These are phyloP conservation scores for Boloria euphrosyne DNA, from an alignment of 2,888 invertebrate genomes.

Conservation along the genomic window DNA sequence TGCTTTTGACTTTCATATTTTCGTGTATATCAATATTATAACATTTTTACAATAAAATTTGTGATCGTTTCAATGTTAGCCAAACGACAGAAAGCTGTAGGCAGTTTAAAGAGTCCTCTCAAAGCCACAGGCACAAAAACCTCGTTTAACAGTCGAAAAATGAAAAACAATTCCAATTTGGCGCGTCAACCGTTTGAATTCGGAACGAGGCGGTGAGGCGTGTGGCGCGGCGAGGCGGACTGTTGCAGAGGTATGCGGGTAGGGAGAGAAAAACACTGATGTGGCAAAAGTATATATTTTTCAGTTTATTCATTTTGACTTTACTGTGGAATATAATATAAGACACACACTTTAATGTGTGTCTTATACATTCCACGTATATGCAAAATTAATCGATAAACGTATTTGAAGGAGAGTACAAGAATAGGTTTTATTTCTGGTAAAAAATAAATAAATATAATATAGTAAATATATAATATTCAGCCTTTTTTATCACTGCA, in stretches of 20 bases:
- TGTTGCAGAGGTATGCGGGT: constrained; percentile 54
- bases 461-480: too few relatives aligned
- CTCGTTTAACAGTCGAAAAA: constrained; percentile 68
- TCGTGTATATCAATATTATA: neutral
- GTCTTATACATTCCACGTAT: too few relatives aligned
- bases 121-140: constrained; percentile 65
- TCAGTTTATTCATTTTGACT: neutral
- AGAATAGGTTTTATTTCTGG: too few relatives aligned
- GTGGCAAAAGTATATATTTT: constrained; percentile 1
- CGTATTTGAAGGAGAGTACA: too few relatives aligned
- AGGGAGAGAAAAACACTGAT: constrained; percentile 20
- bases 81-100: constrained; percentile 28
- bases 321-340: too few relatives aligned
- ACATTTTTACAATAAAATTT: neutral
- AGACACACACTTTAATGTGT: too few relatives aligned
- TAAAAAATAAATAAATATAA: too few relatives aligned
- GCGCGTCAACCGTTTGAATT: constrained; percentile 77
- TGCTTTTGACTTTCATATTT: neutral
- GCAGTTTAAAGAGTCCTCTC: constrained; percentile 44
- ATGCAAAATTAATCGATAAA: too few relatives aligned
- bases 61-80: constrained; percentile 12
- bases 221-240: constrained; percentile 51
- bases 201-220: constrained; percentile 62
- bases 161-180: constrained; percentile 78
- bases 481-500: too few relatives aligned